A percentile compares a stretch with the other conserved stretches of the same genome.
These are phyloP conservation scores for Limnephilus rhombicus DNA, from an alignment of 2,888 invertebrate species.

Conservation along the genomic window DNA sequence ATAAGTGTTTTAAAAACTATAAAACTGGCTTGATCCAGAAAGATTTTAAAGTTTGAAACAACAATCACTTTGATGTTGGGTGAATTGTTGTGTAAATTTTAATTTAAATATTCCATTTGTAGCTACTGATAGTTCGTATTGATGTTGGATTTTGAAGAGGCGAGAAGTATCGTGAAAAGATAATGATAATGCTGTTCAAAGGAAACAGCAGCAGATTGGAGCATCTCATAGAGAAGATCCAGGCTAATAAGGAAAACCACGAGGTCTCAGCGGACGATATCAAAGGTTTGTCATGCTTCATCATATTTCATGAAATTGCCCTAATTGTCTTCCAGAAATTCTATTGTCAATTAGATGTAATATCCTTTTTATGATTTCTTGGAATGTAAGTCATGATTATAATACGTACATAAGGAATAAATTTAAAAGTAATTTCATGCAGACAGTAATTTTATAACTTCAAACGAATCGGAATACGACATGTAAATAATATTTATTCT, in stretches of 20 bases:
- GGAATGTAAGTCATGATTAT: not conserved
- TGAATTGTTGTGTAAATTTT: no score
- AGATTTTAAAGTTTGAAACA: not conserved
- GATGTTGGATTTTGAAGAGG: conserved; percentile 34
- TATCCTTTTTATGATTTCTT: not conserved
- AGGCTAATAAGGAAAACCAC: conserved; percentile 88
- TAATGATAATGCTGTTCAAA: conserved; percentile 88
- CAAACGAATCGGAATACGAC: no score
- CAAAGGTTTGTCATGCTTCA: conserved; percentile 71
- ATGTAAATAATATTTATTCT: no score
- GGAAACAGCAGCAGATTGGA: conserved; percentile 91
- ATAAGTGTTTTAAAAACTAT: no score
- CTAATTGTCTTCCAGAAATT: not conserved
- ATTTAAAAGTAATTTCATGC: not conserved
- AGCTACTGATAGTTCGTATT: not conserved
- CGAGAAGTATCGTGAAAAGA: conserved; percentile 67
- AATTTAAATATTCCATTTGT: not conserved
- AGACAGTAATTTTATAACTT: not conserved
- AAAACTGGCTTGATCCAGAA: not conserved
- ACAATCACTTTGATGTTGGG: not conserved
- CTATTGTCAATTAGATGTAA: not conserved
- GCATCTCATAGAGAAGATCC: conserved; percentile 91
- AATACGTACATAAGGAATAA: not conserved
- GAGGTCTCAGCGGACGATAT: conserved; percentile 76
- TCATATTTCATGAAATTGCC: not conserved